Conservation (phyloP, 2,797 vertebrate genomes). For the Geotria australis region DNA sequence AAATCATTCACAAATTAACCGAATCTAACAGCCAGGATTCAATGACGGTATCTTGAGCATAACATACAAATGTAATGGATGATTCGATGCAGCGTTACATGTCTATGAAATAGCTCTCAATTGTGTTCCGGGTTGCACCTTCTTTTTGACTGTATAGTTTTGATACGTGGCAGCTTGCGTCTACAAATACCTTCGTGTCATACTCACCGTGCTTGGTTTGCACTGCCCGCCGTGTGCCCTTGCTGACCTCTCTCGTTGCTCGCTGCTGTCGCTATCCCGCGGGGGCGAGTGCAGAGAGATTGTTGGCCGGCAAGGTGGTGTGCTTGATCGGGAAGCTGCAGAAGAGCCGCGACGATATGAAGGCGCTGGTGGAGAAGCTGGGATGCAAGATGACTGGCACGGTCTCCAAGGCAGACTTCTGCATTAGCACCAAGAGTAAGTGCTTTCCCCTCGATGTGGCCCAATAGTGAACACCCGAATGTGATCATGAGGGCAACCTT, state of each 20-base stretch:
- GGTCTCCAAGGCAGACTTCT: constrained; percentile 41
- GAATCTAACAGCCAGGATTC: no score
- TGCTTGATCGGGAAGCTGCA: constrained; percentile 44
- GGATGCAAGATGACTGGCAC: constrained; percentile 53
- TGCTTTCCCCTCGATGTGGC: not conserved
- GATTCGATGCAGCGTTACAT: no score
- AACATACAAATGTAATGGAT: no score
- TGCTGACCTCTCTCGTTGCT: not conserved
- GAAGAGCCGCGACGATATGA: constrained; percentile 72
- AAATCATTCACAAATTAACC: no score
- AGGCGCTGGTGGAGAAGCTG: constrained; percentile 37
- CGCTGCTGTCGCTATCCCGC: not conserved
- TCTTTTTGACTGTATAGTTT: no score
- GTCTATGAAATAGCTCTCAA: no score
- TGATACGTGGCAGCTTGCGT: no score
- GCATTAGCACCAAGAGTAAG: constrained; percentile 70
- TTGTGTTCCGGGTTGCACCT: no score
- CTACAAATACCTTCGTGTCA: not conserved
- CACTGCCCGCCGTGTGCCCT: not conserved
- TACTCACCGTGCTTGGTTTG: rapidly evolving
- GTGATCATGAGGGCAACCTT: not conserved
- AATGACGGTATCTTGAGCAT: no score
- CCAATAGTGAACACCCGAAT: not conserved
- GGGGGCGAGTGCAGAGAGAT: constrained; percentile 25
- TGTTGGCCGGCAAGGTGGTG: constrained; percentile 49